phyloP scores from a whole-genome alignment of 2,888 invertebrate species.

The Tenthredo mesomela region DNA sequence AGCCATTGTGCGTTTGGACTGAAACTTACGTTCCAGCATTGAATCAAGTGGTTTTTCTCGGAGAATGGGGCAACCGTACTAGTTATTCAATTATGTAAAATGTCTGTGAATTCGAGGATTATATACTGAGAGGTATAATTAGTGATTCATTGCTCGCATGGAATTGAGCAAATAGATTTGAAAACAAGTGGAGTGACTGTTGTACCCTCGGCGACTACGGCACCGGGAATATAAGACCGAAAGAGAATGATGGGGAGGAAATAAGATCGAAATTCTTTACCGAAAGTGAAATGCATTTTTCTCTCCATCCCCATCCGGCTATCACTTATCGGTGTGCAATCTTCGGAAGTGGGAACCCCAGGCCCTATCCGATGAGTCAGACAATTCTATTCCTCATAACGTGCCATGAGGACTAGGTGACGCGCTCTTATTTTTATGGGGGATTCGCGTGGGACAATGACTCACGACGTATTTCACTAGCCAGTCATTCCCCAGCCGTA shows the following conservation, averaged over 20 bases:
- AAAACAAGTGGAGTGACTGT: neutral
- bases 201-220: neutral
- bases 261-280: neutral
- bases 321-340: slow-evolving; percentile 54
- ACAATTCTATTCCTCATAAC: slow-evolving; percentile 61
- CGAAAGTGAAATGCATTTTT: slow-evolving; percentile 12
- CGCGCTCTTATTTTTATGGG: slow-evolving; percentile 68
- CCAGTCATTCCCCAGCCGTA: slow-evolving; percentile 30
- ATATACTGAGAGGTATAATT: slow-evolving; percentile 31
- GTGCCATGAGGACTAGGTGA: slow-evolving; percentile 61
- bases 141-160: slow-evolving; percentile 23
- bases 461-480: slow-evolving; percentile 60
- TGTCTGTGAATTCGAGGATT: slow-evolving; percentile 29
- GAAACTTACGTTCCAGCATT: neutral
- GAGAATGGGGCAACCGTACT: slow-evolving; percentile 7
- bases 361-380: slow-evolving; percentile 40
- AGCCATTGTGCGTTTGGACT: neutral
- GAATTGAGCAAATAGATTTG: slow-evolving; percentile 24
- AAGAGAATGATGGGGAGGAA: neutral
- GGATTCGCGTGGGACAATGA: slow-evolving; percentile 70
- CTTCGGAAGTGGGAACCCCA: slow-evolving; percentile 58
- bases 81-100: slow-evolving; percentile 35
- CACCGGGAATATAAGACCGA: neutral
- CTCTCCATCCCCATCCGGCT: neutral
- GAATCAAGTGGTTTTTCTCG: slow-evolving; percentile 9